phyloP scores from a whole-genome alignment of 2,113 vertebrate genomes.

The Corythoichthys haematopterus region DNA sequence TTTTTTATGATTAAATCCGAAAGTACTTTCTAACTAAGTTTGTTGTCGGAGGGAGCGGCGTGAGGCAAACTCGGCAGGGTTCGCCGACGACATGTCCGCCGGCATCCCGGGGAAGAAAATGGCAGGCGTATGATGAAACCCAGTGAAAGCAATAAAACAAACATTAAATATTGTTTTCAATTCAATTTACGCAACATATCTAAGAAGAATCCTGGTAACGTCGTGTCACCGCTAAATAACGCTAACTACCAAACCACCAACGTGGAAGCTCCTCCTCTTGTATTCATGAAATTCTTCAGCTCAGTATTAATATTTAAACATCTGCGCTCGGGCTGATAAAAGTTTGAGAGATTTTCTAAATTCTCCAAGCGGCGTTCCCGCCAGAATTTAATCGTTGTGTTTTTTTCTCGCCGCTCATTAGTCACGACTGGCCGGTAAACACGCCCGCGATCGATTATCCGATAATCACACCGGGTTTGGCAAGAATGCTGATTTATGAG shows the following conservation, averaged over 20 bases:
- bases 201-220: conserved; percentile 18
- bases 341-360: conserved; percentile 35
- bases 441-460: conserved; percentile 29
- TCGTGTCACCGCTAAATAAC: not conserved
- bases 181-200: conserved; percentile 43
- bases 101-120: conserved; percentile 14
- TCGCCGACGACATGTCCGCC: conserved; percentile 21
- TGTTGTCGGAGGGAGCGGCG: conserved; percentile 24
- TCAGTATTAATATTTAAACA: conserved; percentile 57
- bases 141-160: conserved; percentile 49
- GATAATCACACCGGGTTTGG: conserved; percentile 31
- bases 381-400: conserved; percentile 4
- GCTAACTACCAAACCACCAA: conserved; percentile 19
- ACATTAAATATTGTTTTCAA: conserved; percentile 1
- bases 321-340: conserved; percentile 42
- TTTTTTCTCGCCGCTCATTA: conserved; percentile 32
- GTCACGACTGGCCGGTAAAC: conserved; percentile 27
- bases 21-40: conserved; percentile 12
- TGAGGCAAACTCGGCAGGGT: conserved; percentile 10
- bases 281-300: conserved; percentile 55
- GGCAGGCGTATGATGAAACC: conserved; percentile 63
- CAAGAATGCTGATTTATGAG: conserved; percentile 34
- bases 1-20: conserved; percentile 14
- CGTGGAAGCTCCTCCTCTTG: conserved; percentile 28
- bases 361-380: conserved; percentile 21